Evolutionary conservation across 2,797 vertebrate genomes (phyloP).

Genomic region (Lutjanus argentimaculatus): DNA sequence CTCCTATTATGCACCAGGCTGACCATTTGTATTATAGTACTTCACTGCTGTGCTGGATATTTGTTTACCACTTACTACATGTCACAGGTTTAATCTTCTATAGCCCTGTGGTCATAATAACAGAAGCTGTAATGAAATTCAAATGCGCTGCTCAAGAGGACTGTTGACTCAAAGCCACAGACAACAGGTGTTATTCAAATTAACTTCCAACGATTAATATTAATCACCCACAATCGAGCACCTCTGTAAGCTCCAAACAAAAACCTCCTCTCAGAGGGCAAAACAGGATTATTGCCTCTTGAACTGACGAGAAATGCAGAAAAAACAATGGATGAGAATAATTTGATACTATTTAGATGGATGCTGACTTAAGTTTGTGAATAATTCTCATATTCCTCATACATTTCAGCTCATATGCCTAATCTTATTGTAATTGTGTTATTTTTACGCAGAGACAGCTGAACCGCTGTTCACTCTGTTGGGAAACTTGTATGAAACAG

Average conservation of each 20-base stretch:
- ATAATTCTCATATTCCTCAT: not conserved
- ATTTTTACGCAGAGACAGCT: constrained; percentile 4
- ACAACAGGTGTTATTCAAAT: constrained; percentile 80
- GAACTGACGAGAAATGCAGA: not conserved
- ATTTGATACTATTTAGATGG: not conserved
- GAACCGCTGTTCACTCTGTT: constrained; percentile 1
- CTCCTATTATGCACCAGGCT: not conserved
- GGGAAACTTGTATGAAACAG: constrained; percentile 1
- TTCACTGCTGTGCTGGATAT: not conserved
- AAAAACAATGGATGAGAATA: not conserved
- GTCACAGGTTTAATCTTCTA: constrained; percentile 50
- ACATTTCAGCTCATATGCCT: not conserved
- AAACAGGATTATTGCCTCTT: constrained; percentile 6
- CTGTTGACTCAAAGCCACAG: constrained; percentile 67
- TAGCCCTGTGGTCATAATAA: constrained; percentile 45
- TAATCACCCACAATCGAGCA: constrained; percentile 37
- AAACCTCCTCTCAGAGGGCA: constrained; percentile 13
- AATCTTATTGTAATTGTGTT: not conserved
- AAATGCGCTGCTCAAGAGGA: constrained; percentile 59
- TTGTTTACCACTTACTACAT: constrained; percentile 32
- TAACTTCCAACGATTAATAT: constrained; percentile 68
- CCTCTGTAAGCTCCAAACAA: constrained; percentile 32
- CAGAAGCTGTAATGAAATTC: constrained; percentile 56
- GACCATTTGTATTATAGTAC: not conserved
- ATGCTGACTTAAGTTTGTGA: constrained; percentile 4